Base-by-base conservation (phyloP, 1,140 invertebrate genomes). In the Caenorhabditis remanei region DNA sequence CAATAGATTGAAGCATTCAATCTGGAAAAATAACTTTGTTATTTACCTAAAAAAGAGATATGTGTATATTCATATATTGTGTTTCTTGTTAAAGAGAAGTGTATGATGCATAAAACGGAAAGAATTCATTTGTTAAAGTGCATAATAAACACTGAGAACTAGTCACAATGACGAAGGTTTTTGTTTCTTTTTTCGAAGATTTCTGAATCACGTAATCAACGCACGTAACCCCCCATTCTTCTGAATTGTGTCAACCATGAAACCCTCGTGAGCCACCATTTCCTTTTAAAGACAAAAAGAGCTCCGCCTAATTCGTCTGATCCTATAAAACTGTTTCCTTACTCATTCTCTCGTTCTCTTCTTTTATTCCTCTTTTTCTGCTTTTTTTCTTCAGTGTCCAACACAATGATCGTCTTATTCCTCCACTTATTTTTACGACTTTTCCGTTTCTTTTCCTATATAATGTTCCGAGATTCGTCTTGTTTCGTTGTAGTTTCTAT, bases 361-460 rank as follows among this genome's bases (percentile, higher is more conserved):
- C 32, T 13, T 13, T 40, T 40, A 41, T 67, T 3, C 19, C 24
- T n/a, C 6, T 71, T 9, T 21, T 61, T 11, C 19, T 21, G 3
- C 4, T 61, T 11, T 61, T 61, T 21, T 21, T 61, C 58, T 61
- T 21, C 58, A 8, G 16, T 61, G 16, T 9, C 61, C 21, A 63
- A 63, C 61, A 0, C 24, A 63, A 13, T 32, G 24, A 82, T 82
- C 75, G 11, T 75, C 67, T n/a, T 50, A 82, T 82, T 48, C 41
- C 75, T 83, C n/a, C 56, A 83, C 46, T 58, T 83, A 83, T 83
- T 83, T 83, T 83, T 83, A 83, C 50, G 56, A 83, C 24, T 83
- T 83, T 55, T 58, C 24, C 19, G 9, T 14, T 40, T 55, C 16
- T 83, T 55, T 14, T 16, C 13, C 5, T 55, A 63, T 21, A 7